Percentiles rank a stretch among this genome's conserved stretches.
Evolutionary conservation across 2,797 vertebrate species (phyloP).

Genomic region (Hafferia zeledoni): DNA sequence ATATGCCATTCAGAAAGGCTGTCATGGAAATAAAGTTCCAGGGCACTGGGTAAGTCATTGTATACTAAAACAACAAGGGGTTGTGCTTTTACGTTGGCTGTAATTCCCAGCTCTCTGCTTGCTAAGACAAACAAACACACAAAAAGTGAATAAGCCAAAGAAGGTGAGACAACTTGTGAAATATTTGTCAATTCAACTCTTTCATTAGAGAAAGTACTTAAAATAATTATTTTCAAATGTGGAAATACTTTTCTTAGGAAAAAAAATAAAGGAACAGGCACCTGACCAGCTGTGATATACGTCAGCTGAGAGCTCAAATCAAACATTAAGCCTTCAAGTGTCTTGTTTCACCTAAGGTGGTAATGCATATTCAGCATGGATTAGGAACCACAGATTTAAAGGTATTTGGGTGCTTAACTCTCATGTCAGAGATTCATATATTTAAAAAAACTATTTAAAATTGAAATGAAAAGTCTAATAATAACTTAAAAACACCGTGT

Average conservation of each 20-base stretch:
- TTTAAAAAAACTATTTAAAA: neutral
- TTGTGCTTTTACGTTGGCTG: neutral
- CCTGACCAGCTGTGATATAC: neutral
- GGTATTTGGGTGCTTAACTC: neutral
- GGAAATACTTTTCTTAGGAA: neutral
- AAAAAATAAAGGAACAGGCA: neutral
- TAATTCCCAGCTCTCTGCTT: neutral
- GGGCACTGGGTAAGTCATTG: neutral
- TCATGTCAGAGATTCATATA: neutral
- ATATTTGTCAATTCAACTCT: neutral
- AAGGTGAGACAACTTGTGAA: neutral
- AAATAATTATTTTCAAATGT: neutral
- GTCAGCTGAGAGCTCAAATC: neutral
- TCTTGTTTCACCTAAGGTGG: neutral
- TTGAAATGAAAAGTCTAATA: neutral
- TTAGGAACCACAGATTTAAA: neutral
- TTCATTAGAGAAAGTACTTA: neutral
- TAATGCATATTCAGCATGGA: neutral
- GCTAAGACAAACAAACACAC: neutral
- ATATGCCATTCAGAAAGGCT: conserved; percentile 53
- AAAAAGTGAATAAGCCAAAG: neutral
- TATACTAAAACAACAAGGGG: neutral
- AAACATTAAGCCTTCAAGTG: conserved; percentile 12
- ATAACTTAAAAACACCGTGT: neutral
- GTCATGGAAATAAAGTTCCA: conserved; percentile 43